phyloP scores from a whole-genome alignment of 2,113 vertebrate species.

The Ceyx cyanopectus region DNA sequence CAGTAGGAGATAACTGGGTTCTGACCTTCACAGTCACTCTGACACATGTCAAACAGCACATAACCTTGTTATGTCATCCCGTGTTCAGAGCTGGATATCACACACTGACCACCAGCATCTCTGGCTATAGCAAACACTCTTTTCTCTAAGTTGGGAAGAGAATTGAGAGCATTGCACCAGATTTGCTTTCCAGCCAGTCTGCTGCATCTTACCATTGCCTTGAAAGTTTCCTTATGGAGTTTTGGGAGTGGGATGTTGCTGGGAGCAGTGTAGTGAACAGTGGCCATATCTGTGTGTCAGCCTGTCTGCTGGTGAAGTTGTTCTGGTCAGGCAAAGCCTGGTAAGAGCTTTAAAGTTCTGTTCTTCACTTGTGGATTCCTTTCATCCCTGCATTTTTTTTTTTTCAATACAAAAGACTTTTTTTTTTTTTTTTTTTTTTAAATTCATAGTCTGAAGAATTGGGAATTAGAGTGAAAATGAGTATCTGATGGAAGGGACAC shows the following conservation, averaged over 20 bases:
- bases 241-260: neutral
- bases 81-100: too few relatives aligned
- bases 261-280: neutral
- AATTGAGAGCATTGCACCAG: neutral
- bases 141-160: neutral
- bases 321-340: neutral
- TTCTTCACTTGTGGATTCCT: neutral
- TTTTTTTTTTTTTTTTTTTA: neutral
- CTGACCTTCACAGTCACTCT: too few relatives aligned
- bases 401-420: neutral
- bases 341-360: neutral
- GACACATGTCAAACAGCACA: too few relatives aligned
- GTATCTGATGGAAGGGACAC: neutral
- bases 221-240: neutral
- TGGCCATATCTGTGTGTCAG: neutral
- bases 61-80: too few relatives aligned
- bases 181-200: neutral
- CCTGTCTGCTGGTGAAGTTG: neutral
- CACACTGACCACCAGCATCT: too few relatives aligned
- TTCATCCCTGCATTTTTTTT: neutral
- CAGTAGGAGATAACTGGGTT: neutral
- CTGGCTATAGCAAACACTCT: neutral
- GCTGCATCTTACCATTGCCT: neutral
- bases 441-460: neutral
- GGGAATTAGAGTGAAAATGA: neutral